Base-by-base conservation (phyloP, 2,113 vertebrate species). In the Ageneiosus marmoratus region DNA sequence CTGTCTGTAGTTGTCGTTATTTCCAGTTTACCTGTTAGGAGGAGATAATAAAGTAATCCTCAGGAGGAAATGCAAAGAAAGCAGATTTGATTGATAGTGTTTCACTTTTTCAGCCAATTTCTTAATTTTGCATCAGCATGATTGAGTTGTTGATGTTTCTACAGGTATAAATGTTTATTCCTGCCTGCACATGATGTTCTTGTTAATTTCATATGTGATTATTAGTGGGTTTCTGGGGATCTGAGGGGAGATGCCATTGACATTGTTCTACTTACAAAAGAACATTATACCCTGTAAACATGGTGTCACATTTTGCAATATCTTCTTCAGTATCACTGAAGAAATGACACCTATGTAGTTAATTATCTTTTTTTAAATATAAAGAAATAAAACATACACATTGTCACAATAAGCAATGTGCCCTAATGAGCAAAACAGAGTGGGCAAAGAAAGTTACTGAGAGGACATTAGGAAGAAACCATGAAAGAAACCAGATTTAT, bases 1-100 rank as follows among this genome's bases (percentile, higher is more conserved):
- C 56, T 80, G 77, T 84, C 73, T 84, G 75, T 85, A 56, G 58
- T 73, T 77, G 80, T 86, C 53, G 65, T 87, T 83, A 77, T 86
- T 85, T 88, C 51, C 65, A 70, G n/a, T 85, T 76, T 79, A 86
- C 69, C 80, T 80, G 62, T 63, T 86, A 80, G 70, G 58, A 77
- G 76, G 32, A 53, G 76, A 81, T 58, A 34, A 72, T 56, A 80
- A 70, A 41, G 74, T 44, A 76, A 27, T 32, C 29, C 77, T 60
- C 58, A 53, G 4, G 73, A 75, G 73, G 29, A 20, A 56, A 32
- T 60, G 53, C 67, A 80, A 83, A 82, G 41, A 56, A 79, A 51
- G 41, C 72, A 50, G 63, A 82, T 65, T 73, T 73, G 44, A 77
- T 80, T 83, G 29, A 77, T 82, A 73, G 37, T 48, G 20, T 76